Conservation (phyloP, 1,140 invertebrate genomes). For the Mamestra configurata region DNA sequence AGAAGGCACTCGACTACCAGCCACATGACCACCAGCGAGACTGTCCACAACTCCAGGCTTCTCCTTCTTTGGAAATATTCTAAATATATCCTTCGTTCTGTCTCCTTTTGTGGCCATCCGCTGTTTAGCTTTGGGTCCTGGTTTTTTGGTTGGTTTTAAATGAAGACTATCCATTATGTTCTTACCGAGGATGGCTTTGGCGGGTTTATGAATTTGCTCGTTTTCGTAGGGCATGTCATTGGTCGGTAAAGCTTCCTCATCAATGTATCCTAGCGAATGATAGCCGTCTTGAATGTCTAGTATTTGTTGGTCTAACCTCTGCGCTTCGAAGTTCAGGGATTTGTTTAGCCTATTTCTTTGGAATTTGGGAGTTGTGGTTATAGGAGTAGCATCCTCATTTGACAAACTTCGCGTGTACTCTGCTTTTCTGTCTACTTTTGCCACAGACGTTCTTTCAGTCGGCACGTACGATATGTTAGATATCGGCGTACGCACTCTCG, state of each 20-base stretch:
- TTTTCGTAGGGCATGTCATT: constrained; percentile 63
- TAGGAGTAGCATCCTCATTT: constrained; percentile 76
- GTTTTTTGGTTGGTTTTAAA: constrained; percentile 85
- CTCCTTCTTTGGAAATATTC: constrained; percentile 81
- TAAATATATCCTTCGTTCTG: constrained; percentile 78
- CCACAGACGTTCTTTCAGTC: constrained; percentile 72
- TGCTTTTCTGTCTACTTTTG: constrained; percentile 52
- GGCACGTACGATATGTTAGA: constrained; percentile 82
- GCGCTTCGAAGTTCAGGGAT: constrained; percentile 84
- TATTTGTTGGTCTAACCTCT: constrained; percentile 85
- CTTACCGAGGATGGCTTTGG: constrained; percentile 81
- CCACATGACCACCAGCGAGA: constrained; percentile 77
- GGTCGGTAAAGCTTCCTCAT: constrained; percentile 70
- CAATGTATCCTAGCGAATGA: constrained; percentile 85
- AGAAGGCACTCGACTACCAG: constrained; percentile 82
- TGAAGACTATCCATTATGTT: constrained; percentile 86
- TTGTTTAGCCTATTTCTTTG: constrained; percentile 86
- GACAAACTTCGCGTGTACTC: constrained; percentile 79
- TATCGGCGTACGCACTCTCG: constrained; percentile 85
- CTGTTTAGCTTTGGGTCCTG: constrained; percentile 81
- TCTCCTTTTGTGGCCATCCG: constrained; percentile 73
- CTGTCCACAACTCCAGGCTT: constrained; percentile 71
- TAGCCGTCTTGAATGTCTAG: constrained; percentile 85
- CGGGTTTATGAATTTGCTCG: constrained; percentile 77
- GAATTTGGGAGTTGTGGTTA: constrained; percentile 79